Evolutionary conservation across 2,888 invertebrate genomes (phyloP).

Genomic region (Thymelicus lineola): DNA sequence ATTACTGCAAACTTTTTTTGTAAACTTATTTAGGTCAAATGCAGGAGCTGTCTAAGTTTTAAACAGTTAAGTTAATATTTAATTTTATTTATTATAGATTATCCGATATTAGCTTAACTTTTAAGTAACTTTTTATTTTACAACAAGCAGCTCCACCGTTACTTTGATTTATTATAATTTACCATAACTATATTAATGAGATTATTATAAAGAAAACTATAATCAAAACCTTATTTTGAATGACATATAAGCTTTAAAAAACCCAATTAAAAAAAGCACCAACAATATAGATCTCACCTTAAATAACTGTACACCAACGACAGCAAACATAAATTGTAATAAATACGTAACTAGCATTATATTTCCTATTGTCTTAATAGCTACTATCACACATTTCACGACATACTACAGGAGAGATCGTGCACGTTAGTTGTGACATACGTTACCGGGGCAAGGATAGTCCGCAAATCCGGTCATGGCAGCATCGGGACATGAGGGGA

Average conservation of each 20-base stretch:
- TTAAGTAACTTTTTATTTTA: no score
- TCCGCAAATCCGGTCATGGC: slow-evolving; percentile 66
- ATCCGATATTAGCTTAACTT: no score
- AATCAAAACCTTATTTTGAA: no score
- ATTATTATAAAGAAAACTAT: no score
- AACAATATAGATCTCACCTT: slow-evolving; percentile 89
- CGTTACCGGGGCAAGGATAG: slow-evolving; percentile 72
- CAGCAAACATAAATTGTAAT: slow-evolving; percentile 99
- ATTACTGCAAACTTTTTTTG: no score
- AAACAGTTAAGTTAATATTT: no score
- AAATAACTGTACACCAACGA: slow-evolving; percentile 99
- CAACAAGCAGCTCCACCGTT: no score
- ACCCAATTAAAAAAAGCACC: background rate
- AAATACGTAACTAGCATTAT: slow-evolving; percentile 99
- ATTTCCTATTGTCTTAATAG: slow-evolving; percentile 99
- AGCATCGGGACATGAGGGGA: slow-evolving; percentile 79
- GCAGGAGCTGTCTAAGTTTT: no score
- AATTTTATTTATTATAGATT: no score
- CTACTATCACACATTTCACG: slow-evolving; percentile 99
- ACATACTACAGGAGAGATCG: slow-evolving; percentile 91
- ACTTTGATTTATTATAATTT: no score
- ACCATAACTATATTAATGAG: no score
- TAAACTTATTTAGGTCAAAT: no score
- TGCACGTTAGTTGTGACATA: slow-evolving; percentile 72
- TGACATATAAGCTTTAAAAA: background rate